Evolutionary conservation across 2,113 vertebrate genomes (phyloP).

Genomic region (Oncorhynchus nerka): DNA sequence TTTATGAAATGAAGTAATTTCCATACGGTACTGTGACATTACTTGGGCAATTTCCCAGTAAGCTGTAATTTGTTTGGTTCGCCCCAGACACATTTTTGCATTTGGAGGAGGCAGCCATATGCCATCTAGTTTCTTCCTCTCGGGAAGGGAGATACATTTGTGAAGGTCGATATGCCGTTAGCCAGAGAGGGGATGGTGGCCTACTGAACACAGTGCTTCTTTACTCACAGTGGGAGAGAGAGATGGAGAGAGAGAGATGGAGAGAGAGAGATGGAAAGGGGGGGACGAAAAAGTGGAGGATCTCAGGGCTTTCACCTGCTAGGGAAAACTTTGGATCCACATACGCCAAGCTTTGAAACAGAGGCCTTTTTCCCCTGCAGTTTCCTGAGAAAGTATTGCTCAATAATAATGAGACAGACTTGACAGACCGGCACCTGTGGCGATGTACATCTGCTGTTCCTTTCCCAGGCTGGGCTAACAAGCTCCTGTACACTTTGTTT

Average conservation of each 20-base stretch:
- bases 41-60: constrained; percentile 8
- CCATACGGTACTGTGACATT: constrained; percentile 3
- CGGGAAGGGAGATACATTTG: constrained; percentile 45
- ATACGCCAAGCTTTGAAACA: too few relatives aligned
- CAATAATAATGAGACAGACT: constrained; percentile 27
- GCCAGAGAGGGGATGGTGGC: constrained; percentile 27
- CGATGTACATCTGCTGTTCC: constrained; percentile 38
- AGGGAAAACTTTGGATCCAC: constrained; percentile 26
- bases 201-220: constrained; percentile 52
- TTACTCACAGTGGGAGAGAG: constrained; percentile 20
- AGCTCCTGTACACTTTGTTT: constrained; percentile 48
- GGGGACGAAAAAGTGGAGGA: constrained; percentile 12
- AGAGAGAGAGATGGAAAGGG: background rate
- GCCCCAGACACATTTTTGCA: constrained; percentile 9
- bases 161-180: constrained; percentile 56
- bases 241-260: constrained; percentile 5
- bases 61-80: constrained; percentile 22
- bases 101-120: constrained; percentile 32
- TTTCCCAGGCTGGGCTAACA: constrained; percentile 38
- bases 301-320: constrained; percentile 27
- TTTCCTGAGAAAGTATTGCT: background rate
- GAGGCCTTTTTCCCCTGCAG: constrained; percentile 8
- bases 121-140: constrained; percentile 41
- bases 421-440: constrained; percentile 52
- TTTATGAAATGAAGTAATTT: background rate